A percentile compares a stretch with the other conserved stretches of the same genome.
phyloP scores from a whole-genome alignment of 2,888 invertebrate genomes.

The Meghimatium bilineatum region DNA sequence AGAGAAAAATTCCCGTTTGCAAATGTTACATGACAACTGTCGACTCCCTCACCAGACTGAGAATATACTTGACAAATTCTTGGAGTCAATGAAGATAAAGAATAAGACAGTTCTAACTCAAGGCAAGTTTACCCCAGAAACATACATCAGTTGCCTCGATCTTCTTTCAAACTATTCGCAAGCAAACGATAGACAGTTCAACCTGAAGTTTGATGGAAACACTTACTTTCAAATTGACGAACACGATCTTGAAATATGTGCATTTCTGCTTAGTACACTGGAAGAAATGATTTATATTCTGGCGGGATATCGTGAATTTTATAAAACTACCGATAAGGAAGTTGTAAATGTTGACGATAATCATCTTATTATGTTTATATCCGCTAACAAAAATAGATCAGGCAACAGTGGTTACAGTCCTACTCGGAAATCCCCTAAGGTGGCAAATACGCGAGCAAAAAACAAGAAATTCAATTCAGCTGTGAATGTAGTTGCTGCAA shows the following conservation, averaged over 20 bases:
- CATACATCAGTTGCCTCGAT: background rate
- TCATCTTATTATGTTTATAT: background rate
- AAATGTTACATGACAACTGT: background rate
- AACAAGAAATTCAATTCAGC: background rate
- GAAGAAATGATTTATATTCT: slow-evolving; percentile 12
- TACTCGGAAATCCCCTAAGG: background rate
- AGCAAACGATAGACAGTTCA: background rate
- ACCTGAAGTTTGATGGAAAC: background rate
- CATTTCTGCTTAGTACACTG: background rate
- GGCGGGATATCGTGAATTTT: background rate
- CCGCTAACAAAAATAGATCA: slow-evolving; percentile 21
- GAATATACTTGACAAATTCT: background rate
- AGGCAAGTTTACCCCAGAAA: background rate
- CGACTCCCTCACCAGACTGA: background rate
- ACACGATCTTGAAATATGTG: background rate
- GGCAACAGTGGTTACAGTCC: slow-evolving; percentile 33
- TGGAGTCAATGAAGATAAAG: background rate
- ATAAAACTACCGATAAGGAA: background rate
- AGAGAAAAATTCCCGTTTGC: background rate
- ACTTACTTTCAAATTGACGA: background rate
- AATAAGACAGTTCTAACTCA: background rate
- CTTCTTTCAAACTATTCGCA: background rate
- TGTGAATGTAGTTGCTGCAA: background rate
- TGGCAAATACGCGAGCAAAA: background rate
- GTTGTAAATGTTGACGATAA: background rate